Base-by-base conservation (phyloP, 2,797 vertebrate species). In the Smutsia gigantea region DNA sequence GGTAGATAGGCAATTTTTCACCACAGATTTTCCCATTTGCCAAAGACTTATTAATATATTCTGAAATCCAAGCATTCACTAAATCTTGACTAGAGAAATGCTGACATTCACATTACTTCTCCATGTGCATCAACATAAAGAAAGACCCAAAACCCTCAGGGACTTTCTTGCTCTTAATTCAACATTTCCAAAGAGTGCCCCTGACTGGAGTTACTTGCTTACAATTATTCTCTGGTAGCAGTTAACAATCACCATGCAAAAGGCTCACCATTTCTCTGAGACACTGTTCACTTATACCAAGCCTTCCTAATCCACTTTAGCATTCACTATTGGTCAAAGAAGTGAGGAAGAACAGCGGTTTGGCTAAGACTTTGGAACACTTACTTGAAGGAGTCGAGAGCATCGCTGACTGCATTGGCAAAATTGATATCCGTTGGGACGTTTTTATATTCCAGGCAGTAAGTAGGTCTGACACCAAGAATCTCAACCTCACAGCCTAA, bases 401-500 rank as follows among this genome's bases (percentile, higher is more conserved):
- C 99, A 0, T 99, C 98, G 0, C 92, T 99, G 91, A 99, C 98
- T 0, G 99, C 99, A 0, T 99, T 98, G 0, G 97, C 99, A 0
- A 99, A 98, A 93, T 99, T 98, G 83, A 98, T 98, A 93, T 99
- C 98, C 15, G 99, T 98, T 4, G 99, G 99, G 93, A 99, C 98
- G 7, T 98, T 98, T 97, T 99, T 98, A 90, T 99, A 99, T 93
- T 99, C 98, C 0, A 99, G 98, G 98, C 99, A 99, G 93, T 99
- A 99, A 13, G 98, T 98, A 29, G 99, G 99, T 93, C 97, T 99
- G 71, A 99, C 98, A 51, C 99, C 99, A 90, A 99, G 99, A 98
- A 99, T 99, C 98, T 99, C 98, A 4, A 99, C 99, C 96, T 99
- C 99, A 0, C 99, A 99, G 90, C 99, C 99, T 99, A 93, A 0